Conservation (phyloP, 2,888 invertebrate species). For the Dicyrtomina minuta region DNA sequence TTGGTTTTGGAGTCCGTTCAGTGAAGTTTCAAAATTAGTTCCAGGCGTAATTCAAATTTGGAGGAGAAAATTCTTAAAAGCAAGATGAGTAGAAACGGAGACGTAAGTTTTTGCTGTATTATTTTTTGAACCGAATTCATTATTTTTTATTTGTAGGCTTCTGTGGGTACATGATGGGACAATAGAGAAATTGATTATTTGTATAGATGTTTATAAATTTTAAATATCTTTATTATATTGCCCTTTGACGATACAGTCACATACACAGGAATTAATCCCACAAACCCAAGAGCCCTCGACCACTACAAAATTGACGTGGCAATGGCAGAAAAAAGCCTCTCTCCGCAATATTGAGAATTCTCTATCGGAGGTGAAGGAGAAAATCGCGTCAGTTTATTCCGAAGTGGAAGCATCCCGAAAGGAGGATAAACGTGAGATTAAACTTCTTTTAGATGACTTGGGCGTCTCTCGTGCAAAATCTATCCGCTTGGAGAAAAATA, state of each 20-base stretch:
- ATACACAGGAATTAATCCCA: constrained; percentile 19
- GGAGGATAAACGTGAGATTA: constrained; percentile 31
- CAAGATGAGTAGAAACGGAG: constrained; percentile 34
- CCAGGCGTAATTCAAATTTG: too few species aligned
- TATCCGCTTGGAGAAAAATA: constrained; percentile 14
- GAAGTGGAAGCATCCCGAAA: constrained; percentile 31
- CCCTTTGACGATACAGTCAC: too few species aligned
- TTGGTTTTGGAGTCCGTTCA: too few species aligned
- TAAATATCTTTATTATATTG: too few species aligned
- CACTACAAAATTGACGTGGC: constrained; percentile 27
- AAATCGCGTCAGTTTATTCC: constrained; percentile 16
- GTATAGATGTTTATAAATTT: neutral
- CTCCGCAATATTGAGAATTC: constrained; percentile 28
- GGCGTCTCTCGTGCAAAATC: constrained; percentile 23
- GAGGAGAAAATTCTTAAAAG: neutral
- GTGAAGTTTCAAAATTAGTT: too few species aligned
- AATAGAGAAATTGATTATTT: too few species aligned
- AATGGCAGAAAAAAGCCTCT: constrained; percentile 32
- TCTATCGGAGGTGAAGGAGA: constrained; percentile 26
- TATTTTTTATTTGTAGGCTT: too few species aligned
- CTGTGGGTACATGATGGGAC: too few species aligned
- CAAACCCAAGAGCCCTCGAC: constrained; percentile 12
- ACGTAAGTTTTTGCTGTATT: constrained; percentile 29
- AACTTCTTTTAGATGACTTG: constrained; percentile 27
- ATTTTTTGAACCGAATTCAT: too few species aligned